Percentiles rank a stretch among this genome's conserved stretches.
Evolutionary conservation across 2,888 invertebrate species (phyloP).

Genomic region (Bibio marci): DNA sequence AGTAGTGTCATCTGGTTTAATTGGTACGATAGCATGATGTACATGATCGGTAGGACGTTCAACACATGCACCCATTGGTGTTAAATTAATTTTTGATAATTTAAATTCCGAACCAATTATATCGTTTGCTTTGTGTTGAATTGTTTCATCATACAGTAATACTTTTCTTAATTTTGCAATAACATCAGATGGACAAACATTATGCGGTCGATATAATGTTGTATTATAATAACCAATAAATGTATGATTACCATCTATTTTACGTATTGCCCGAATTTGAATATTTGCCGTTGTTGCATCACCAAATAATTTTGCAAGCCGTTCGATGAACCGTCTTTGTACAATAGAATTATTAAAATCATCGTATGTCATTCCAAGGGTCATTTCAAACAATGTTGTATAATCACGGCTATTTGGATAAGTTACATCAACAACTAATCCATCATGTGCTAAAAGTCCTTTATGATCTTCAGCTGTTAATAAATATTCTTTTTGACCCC

Average conservation of each 20-base stretch:
- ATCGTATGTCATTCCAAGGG: slow-evolving; percentile 49
- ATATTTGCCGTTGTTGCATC: slow-evolving; percentile 58
- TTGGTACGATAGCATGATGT: slow-evolving; percentile 1
- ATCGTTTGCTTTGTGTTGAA: slow-evolving; percentile 34
- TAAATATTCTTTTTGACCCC: slow-evolving; percentile 60
- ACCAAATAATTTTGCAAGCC: slow-evolving; percentile 56
- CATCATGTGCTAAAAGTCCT: slow-evolving; percentile 60
- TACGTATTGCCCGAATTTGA: slow-evolving; percentile 47
- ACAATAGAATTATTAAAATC: slow-evolving; percentile 53
- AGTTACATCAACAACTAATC: slow-evolving; percentile 55
- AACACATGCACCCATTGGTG: slow-evolving; percentile 35
- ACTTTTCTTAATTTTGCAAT: slow-evolving; percentile 54
- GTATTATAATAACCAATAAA: slow-evolving; percentile 69
- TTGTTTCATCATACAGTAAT: slow-evolving; percentile 46
- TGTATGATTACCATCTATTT: slow-evolving; percentile 32
- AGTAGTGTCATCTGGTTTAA: slow-evolving; percentile 10
- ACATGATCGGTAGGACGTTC: background rate
- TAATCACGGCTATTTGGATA: slow-evolving; percentile 44
- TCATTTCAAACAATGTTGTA: slow-evolving; percentile 67
- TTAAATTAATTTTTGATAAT: slow-evolving; percentile 34
- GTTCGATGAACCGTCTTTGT: slow-evolving; percentile 68
- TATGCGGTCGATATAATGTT: slow-evolving; percentile 28
- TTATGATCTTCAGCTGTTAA: slow-evolving; percentile 60
- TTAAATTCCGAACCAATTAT: slow-evolving; percentile 46
- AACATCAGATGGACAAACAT: slow-evolving; percentile 56